These are phyloP conservation scores for Protonibea diacanthus DNA, from an alignment of 2,797 vertebrate genomes.

Conservation along the genomic window DNA sequence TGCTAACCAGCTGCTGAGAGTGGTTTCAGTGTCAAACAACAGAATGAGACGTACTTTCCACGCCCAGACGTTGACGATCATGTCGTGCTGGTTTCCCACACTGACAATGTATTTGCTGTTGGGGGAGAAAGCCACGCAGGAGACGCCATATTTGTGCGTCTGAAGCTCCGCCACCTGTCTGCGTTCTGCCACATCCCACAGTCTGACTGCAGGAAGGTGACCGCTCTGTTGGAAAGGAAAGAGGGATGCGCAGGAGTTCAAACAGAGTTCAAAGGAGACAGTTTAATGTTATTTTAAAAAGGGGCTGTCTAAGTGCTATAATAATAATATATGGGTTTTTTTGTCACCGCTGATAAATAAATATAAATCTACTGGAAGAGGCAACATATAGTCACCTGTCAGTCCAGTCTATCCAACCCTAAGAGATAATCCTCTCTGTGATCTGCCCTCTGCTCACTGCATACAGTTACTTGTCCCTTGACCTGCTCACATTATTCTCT, in stretches of 20 bases:
- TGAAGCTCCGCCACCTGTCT: conserved; percentile 92
- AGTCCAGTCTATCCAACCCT: conserved; percentile 23
- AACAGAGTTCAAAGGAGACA: neutral
- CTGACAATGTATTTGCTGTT: conserved; percentile 95
- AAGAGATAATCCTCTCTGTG: conserved; percentile 58
- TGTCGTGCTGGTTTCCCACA: conserved; percentile 96
- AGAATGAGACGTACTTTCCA: conserved; percentile 90
- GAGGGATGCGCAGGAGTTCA: too few species aligned
- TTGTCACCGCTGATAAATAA: neutral
- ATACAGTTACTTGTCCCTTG: conserved; percentile 32
- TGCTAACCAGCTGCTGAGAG: neutral
- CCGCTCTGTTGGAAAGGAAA: conserved; percentile 65
- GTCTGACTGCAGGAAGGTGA: conserved; percentile 90
- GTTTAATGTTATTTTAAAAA: neutral
- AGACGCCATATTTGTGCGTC: conserved; percentile 92
- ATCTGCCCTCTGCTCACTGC: conserved; percentile 42
- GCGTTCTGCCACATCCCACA: conserved; percentile 92
- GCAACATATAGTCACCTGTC: conserved; percentile 23
- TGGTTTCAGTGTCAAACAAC: neutral
- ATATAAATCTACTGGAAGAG: conserved; percentile 4
- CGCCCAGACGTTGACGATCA: conserved; percentile 96
- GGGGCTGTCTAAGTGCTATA: neutral
- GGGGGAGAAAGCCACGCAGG: conserved; percentile 94
- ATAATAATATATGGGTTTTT: neutral
- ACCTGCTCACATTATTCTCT: conserved; percentile 50